Percentiles rank a stretch among this genome's conserved stretches.
These are phyloP conservation scores for Drosophila lacicola DNA, from an alignment of 2,888 invertebrate genomes.

Conservation along the genomic window DNA sequence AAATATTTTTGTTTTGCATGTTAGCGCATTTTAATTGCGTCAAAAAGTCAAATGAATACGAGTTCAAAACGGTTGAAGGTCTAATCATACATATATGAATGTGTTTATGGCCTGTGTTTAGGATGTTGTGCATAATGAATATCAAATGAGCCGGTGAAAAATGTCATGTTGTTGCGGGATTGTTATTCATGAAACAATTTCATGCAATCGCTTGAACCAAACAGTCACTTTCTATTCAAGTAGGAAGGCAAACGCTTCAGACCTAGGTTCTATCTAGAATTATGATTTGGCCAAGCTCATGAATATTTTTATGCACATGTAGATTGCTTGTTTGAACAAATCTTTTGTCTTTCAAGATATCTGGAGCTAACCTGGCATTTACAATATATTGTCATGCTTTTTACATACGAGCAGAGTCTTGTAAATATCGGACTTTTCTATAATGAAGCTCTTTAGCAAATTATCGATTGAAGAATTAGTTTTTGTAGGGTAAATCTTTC, in stretches of 20 bases:
- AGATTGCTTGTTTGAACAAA: too few species aligned
- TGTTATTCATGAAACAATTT: slow-evolving; percentile 30
- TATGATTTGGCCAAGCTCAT: too few species aligned
- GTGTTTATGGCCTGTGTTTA: slow-evolving; percentile 66
- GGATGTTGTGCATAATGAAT: slow-evolving; percentile 62
- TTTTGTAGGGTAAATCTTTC: too few species aligned
- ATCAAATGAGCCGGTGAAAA: slow-evolving; percentile 55
- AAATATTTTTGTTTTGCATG: slow-evolving; percentile 53
- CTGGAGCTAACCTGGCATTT: too few species aligned
- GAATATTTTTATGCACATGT: too few species aligned
- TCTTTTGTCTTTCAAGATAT: too few species aligned
- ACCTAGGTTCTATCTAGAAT: too few species aligned
- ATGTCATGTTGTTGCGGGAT: slow-evolving; percentile 33
- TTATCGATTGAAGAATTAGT: too few species aligned
- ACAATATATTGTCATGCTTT: too few species aligned
- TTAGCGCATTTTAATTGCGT: slow-evolving; percentile 68
- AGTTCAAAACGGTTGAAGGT: slow-evolving; percentile 36
- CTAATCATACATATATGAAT: slow-evolving; percentile 44
- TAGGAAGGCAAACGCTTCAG: background rate
- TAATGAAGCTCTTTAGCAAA: too few species aligned
- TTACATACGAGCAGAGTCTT: too few species aligned
- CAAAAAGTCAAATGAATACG: slow-evolving; percentile 69
- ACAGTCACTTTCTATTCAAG: slow-evolving; percentile 24
- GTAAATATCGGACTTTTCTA: too few species aligned
- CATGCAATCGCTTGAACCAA: slow-evolving; percentile 30